Base-by-base conservation (phyloP, 2,797 vertebrate species). In the Cossypha polioptera region DNA sequence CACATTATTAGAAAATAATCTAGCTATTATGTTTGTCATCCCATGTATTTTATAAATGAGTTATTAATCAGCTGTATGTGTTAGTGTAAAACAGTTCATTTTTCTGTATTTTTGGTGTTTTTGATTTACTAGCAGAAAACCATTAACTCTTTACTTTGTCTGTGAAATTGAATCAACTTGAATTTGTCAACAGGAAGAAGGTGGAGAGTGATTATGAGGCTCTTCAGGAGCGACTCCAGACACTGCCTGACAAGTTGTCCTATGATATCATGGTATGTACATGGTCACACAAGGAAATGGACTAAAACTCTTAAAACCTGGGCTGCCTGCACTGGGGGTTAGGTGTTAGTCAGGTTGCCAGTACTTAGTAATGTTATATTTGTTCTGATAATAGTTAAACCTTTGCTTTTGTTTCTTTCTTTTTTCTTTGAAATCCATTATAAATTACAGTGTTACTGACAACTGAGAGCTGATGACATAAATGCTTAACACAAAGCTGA, bases 251-350 rank as follows among this genome's bases (percentile, higher is more conserved):
- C 92, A 98, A 98, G 71, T 97, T 99, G 87, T 99, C 98, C 38
- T 99, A 99, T 36, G 98, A 99, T 95, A 95, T 99, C 96, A 99
- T 99, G 99, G 99, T 99, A 98, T 59, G 98, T 97, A 53, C 3
- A 1, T 42, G 47, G 69, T 82, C 61, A 67, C 74, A 54, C 31
- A 40, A 35, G 83, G 35, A 69, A 91, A 38, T 9, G 10, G n/a
- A 21, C 38, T 85, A 4, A 68, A 35, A 26, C n/a, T 72, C 59
- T 57, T 31, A 35, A 25, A 68, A 28, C 47, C n/a, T 55, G 24
- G 13, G 51, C 84, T 77, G 35, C 33, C 54, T 84, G 26, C 25
- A 2, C 14, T 15, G 42, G 11, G 5, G 4, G 13, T 33, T 66
- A 95, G n/a, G 29, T 74, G 51, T 75, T 93, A 31, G 33, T 83